A percentile compares a stretch with the other conserved stretches of the same genome.
Conservation (phyloP, 2,888 invertebrate species). For the Orchestes rusci region DNA sequence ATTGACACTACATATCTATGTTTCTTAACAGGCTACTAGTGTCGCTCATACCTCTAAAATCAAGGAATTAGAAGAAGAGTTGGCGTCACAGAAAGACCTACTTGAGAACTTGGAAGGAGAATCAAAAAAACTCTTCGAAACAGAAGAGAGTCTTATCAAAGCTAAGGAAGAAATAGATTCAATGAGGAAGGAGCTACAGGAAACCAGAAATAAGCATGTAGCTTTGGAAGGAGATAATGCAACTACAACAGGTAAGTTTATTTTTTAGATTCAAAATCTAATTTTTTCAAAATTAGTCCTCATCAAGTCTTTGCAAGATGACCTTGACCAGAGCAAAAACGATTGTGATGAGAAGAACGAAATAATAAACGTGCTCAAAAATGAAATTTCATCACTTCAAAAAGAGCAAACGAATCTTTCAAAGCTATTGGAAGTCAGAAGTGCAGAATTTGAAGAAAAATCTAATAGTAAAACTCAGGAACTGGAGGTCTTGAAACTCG, state of each 20-base stretch:
- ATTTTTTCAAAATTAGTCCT: slow-evolving; percentile 21
- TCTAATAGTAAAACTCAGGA: slow-evolving; percentile 20
- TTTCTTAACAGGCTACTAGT: too few relatives aligned
- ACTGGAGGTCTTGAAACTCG: slow-evolving; percentile 29
- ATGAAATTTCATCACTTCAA: slow-evolving; percentile 29
- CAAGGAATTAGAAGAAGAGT: slow-evolving; percentile 45
- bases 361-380: slow-evolving; percentile 29
- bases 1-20: too few relatives aligned
- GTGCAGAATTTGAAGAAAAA: slow-evolving; percentile 20
- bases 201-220: slow-evolving; percentile 47
- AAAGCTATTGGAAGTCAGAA: slow-evolving; percentile 27
- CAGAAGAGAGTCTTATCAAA: slow-evolving; percentile 57
- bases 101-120: slow-evolving; percentile 47
- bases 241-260: slow-evolving; percentile 26
- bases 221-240: slow-evolving; percentile 28
- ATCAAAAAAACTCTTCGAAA: slow-evolving; percentile 54
- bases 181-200: slow-evolving; percentile 48
- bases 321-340: slow-evolving; percentile 31
- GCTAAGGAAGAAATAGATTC: slow-evolving; percentile 54
- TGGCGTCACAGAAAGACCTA: slow-evolving; percentile 45
- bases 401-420: slow-evolving; percentile 30
- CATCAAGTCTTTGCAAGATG: slow-evolving; percentile 31
- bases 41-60: too few relatives aligned
- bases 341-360: slow-evolving; percentile 29
- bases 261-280: not conserved